A percentile compares a stretch with the other conserved stretches of the same genome.
phyloP scores from a whole-genome alignment of 2,888 invertebrate genomes.

The Syrista parreyssii region DNA sequence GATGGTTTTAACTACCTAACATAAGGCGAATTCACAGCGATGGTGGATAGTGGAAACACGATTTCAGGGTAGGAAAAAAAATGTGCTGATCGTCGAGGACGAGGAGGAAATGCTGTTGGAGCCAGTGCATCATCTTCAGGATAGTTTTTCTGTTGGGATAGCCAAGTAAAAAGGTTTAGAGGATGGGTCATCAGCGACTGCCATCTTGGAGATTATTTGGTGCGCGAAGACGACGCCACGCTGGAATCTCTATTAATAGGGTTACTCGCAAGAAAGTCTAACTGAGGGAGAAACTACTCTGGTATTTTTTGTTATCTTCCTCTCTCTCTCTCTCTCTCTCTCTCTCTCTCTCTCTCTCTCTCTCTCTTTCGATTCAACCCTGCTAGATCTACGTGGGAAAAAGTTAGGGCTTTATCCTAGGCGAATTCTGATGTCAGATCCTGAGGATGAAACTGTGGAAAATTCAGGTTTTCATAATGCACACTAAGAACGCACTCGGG shows the following conservation, averaged over 20 bases:
- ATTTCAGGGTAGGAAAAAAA: not conserved
- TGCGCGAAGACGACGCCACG: conserved; percentile 1
- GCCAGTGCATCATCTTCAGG: conserved; percentile 11
- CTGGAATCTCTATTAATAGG: conserved; percentile 1
- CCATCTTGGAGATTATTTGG: not conserved
- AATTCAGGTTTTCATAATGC: not conserved
- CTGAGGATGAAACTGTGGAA: not conserved
- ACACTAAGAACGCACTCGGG: not conserved
- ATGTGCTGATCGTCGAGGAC: conserved; percentile 13
- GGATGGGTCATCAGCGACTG: conserved; percentile 5
- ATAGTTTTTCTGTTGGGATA: conserved; percentile 3
- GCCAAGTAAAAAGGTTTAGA: conserved; percentile 12
- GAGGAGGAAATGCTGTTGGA: not conserved
- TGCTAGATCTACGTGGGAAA: not conserved
- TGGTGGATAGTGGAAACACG: not conserved
- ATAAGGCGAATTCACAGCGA: not conserved
- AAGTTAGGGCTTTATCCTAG: not conserved
- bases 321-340: not conserved
- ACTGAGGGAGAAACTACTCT: not conserved
- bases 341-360: too few species aligned
- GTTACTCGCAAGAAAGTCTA: not conserved
- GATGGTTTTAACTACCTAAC: not conserved
- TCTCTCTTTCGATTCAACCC: not conserved
- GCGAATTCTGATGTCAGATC: not conserved
- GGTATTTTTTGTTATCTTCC: not conserved